Percentiles rank a stretch among this genome's conserved stretches.
phyloP scores from a whole-genome alignment of 2,797 vertebrate genomes.

The Pseudomugil tenellus region DNA sequence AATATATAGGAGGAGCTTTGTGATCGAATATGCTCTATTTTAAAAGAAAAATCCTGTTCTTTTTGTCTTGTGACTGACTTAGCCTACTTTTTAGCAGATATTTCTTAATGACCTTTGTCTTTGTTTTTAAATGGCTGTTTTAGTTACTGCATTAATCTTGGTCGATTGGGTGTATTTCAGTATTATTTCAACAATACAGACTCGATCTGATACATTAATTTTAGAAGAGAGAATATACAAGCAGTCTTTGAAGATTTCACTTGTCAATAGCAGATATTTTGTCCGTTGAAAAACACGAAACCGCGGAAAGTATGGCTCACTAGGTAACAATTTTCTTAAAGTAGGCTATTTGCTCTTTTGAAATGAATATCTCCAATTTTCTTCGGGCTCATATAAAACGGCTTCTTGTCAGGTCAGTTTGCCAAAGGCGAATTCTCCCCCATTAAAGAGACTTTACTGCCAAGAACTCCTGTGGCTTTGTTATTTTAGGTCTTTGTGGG shows the following conservation, averaged over 20 bases:
- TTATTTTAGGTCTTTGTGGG: slow-evolving; percentile 46
- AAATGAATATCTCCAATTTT: slow-evolving; percentile 29
- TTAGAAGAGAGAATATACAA: neutral
- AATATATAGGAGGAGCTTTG: too few species aligned
- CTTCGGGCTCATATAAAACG: slow-evolving; percentile 39
- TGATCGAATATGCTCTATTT: too few species aligned
- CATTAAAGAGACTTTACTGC: slow-evolving; percentile 53
- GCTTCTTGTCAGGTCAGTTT: slow-evolving; percentile 37
- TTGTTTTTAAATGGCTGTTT: neutral
- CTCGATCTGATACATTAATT: neutral
- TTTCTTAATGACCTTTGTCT: neutral
- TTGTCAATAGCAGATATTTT: neutral
- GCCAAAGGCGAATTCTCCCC: slow-evolving; percentile 54
- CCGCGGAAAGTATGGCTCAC: too few species aligned
- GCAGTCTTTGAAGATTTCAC: neutral
- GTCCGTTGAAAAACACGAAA: neutral
- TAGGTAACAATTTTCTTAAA: neutral
- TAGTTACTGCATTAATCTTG: neutral
- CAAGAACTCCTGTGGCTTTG: slow-evolving; percentile 37
- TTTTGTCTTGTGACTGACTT: too few species aligned
- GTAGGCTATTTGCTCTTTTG: slow-evolving; percentile 32
- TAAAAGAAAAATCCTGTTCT: too few species aligned
- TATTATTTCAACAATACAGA: neutral
- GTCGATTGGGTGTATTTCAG: slow-evolving; percentile 4
- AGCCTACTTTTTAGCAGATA: neutral